A percentile compares a stretch with the other conserved stretches of the same genome.
phyloP scores from a whole-genome alignment of 2,797 vertebrate species.

The Channallabes apus region DNA sequence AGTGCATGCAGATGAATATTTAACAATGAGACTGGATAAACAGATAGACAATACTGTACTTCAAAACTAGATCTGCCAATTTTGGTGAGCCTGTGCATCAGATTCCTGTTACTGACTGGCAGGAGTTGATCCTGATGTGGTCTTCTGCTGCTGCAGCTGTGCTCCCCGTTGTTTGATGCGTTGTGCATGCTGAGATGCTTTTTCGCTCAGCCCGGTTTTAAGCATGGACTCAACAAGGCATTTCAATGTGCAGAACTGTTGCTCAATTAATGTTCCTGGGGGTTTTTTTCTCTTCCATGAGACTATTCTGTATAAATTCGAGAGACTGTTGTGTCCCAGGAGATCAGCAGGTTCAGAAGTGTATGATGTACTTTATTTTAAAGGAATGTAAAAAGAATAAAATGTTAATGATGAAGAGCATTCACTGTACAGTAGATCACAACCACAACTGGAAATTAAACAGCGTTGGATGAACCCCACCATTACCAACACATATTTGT shows the following conservation, averaged over 20 bases:
- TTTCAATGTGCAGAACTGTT: not conserved
- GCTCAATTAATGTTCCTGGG: not conserved
- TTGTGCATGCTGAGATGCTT: not conserved
- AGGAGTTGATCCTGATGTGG: not conserved
- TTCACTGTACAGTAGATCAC: not conserved
- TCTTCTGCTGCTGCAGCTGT: not conserved
- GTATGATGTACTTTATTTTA: not conserved
- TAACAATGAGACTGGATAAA: not conserved
- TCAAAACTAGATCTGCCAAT: not conserved
- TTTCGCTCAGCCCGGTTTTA: not conserved
- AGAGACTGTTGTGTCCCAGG: not conserved
- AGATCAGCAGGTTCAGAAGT: not conserved
- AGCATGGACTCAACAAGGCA: not conserved
- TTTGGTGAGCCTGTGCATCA: not conserved
- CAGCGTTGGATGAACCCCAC: not conserved
- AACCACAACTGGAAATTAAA: not conserved
- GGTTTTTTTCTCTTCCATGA: not conserved
- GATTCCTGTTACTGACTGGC: not conserved
- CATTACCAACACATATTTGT: no score
- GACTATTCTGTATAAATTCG: not conserved
- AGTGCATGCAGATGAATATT: not conserved
- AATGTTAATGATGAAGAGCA: not conserved
- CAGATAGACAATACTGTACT: no score
- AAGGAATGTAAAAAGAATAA: not conserved
- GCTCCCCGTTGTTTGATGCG: not conserved